Conservation (phyloP, 2,113 vertebrate genomes). For the Corynorhinus townsendii region DNA sequence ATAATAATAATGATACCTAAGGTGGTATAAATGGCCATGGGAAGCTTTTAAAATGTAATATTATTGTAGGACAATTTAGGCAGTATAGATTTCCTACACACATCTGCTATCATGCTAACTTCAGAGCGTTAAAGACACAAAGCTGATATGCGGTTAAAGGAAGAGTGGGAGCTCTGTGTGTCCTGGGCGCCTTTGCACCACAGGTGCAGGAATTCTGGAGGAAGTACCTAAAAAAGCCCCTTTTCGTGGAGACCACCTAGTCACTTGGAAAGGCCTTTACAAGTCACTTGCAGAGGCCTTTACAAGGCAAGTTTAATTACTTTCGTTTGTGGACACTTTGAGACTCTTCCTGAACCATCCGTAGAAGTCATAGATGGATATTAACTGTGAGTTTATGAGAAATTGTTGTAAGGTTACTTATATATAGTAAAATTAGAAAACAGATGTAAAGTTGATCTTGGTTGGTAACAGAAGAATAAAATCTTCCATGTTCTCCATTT, state of each 20-base stretch:
- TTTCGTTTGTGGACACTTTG: not conserved
- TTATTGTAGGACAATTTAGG: not conserved
- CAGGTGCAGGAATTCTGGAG: not conserved
- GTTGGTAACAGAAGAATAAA: not conserved
- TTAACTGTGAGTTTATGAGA: not conserved
- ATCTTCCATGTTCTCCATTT: not conserved
- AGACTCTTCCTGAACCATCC: not conserved
- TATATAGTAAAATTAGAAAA: not conserved
- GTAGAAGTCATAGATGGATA: not conserved
- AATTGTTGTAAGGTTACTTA: not conserved
- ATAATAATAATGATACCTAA: not conserved
- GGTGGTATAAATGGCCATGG: not conserved
- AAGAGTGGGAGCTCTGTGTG: not conserved
- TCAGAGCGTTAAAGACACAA: not conserved
- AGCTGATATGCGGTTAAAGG: fast-evolving
- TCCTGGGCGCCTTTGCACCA: not conserved
- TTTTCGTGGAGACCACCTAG: not conserved
- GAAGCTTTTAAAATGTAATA: not conserved
- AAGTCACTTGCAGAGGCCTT: not conserved
- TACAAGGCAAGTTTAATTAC: not conserved
- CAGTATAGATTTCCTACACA: not conserved
- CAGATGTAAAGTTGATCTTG: not conserved
- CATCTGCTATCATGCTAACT: not conserved
- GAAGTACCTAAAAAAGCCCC: not conserved
- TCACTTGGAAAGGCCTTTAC: not conserved